phyloP scores from a whole-genome alignment of 2,797 vertebrate genomes.

The Ptychobarbus kaznakovi region DNA sequence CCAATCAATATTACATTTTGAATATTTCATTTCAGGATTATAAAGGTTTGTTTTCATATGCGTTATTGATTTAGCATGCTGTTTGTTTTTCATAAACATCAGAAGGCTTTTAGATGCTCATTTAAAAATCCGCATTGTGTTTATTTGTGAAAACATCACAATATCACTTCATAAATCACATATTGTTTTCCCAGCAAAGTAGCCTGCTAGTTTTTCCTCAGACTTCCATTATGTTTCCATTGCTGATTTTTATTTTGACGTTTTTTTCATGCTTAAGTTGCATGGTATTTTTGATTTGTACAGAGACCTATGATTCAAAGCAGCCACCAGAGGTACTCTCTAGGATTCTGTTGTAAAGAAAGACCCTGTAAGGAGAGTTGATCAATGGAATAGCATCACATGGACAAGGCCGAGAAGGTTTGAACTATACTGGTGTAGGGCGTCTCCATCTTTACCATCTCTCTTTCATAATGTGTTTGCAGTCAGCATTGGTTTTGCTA shows the following conservation, averaged over 20 bases:
- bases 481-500: slow-evolving; percentile 27
- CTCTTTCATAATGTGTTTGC: slow-evolving; percentile 15
- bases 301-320: slow-evolving; percentile 57
- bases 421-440: slow-evolving; percentile 48
- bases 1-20: background rate
- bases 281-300: slow-evolving; percentile 56
- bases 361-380: slow-evolving; percentile 62
- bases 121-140: background rate
- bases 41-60: slow-evolving; percentile 9
- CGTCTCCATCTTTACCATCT: slow-evolving; percentile 24
- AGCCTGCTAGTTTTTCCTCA: background rate
- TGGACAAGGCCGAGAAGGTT: slow-evolving; percentile 52
- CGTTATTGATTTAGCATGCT: background rate
- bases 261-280: slow-evolving; percentile 46
- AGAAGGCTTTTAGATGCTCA: background rate
- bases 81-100: slow-evolving; percentile 14
- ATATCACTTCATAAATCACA: background rate
- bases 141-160: background rate
- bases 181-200: slow-evolving; percentile 11
- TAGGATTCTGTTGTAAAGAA: slow-evolving; percentile 63
- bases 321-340: slow-evolving; percentile 59
- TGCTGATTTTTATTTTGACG: slow-evolving; percentile 32
- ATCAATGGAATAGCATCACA: slow-evolving; percentile 55
- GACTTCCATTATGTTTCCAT: slow-evolving; percentile 23
- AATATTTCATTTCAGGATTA: slow-evolving; percentile 4